Evolutionary conservation across 2,797 vertebrate genomes (phyloP).

Genomic region (Psittacula echo): DNA sequence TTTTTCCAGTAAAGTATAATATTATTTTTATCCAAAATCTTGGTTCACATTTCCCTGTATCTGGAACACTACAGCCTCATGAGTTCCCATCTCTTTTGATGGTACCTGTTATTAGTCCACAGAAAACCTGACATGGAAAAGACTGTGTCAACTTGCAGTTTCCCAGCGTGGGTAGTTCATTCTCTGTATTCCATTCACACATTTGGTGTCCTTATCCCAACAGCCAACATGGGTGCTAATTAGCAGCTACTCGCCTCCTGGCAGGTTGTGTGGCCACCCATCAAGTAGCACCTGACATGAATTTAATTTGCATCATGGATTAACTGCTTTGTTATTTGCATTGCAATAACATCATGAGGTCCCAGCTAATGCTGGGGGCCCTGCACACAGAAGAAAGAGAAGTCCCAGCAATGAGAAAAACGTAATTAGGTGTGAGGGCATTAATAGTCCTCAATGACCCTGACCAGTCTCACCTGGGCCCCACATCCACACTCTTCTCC

Average conservation of each 20-base stretch:
- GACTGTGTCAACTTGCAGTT: neutral
- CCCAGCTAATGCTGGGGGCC: neutral
- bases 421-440: neutral
- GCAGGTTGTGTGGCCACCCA: conserved; percentile 25
- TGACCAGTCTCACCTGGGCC: neutral
- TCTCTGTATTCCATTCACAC: conserved; percentile 44
- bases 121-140: neutral
- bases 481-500: neutral
- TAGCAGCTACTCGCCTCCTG: conserved; percentile 36
- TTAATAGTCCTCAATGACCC: neutral
- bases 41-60: neutral
- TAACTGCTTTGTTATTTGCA: conserved; percentile 24
- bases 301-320: neutral
- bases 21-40: neutral
- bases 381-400: neutral
- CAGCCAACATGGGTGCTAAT: conserved; percentile 51
- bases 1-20: neutral
- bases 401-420: neutral
- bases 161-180: neutral
- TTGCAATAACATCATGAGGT: neutral
- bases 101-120: neutral
- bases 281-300: conserved; percentile 32
- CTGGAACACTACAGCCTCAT: neutral
- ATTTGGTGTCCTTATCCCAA: neutral
- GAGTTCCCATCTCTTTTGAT: neutral